phyloP scores from a whole-genome alignment of 2,888 invertebrate species.

The Metallyticus violacea region DNA sequence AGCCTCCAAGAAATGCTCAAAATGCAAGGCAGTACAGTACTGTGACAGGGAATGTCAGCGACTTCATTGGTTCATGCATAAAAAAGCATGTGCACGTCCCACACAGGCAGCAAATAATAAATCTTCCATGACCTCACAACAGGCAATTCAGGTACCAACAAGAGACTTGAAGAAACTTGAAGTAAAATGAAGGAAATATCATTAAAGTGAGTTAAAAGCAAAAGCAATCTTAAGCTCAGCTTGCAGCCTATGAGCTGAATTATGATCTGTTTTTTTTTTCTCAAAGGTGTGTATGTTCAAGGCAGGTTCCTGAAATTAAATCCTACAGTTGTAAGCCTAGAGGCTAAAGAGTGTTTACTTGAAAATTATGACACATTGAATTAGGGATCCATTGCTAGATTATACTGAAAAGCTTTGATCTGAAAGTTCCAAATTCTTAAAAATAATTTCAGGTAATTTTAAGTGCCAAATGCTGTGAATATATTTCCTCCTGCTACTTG shows the following conservation, averaged over 20 bases:
- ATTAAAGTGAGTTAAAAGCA: background rate
- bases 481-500: background rate
- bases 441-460: background rate
- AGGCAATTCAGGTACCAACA: no score
- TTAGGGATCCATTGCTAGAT: background rate
- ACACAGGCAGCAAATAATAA: conserved; percentile 37
- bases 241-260: background rate
- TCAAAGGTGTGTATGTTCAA: background rate
- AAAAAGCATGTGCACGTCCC: conserved; percentile 75
- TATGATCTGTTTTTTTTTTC: background rate
- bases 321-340: background rate
- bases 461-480: background rate
- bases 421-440: background rate
- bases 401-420: background rate
- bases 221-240: background rate
- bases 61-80: conserved; percentile 88
- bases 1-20: conserved; percentile 89
- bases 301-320: background rate
- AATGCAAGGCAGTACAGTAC: conserved; percentile 90
- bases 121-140: background rate
- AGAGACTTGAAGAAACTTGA: background rate
- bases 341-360: no score
- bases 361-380: background rate
- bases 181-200: conserved; percentile 5
- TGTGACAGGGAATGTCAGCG: conserved; percentile 94